phyloP scores from a whole-genome alignment of 2,113 vertebrate species.

The Zapornia atra region DNA sequence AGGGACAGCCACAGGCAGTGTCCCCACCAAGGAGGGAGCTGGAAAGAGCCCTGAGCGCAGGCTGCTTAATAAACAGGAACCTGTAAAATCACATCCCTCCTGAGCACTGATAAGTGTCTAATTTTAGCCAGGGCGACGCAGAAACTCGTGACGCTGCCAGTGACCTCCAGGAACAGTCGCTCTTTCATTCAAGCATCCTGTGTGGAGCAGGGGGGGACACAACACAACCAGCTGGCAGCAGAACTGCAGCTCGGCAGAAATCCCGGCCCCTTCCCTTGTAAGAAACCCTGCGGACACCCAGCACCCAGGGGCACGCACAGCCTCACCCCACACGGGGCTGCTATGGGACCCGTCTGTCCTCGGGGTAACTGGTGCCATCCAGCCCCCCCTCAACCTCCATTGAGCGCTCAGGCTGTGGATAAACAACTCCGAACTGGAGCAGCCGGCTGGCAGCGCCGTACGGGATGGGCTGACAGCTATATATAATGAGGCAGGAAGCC shows the following conservation, averaged over 20 bases:
- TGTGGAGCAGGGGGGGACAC: fast-evolving
- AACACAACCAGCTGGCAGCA: neutral
- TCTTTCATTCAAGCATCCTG: slow-evolving; percentile 29
- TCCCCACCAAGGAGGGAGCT: neutral
- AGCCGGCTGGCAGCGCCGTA: neutral
- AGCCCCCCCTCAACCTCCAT: neutral
- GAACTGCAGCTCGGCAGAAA: neutral
- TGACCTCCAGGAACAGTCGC: slow-evolving; percentile 52
- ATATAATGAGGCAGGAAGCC: slow-evolving; percentile 55
- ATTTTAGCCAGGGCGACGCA: slow-evolving; percentile 62
- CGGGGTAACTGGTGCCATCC: neutral
- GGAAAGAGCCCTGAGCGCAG: neutral
- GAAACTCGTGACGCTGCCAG: neutral
- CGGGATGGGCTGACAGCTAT: neutral
- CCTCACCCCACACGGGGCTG: fast-evolving
- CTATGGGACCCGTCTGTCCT: neutral
- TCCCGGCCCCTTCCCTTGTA: no score
- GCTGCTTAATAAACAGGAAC: slow-evolving; percentile 74
- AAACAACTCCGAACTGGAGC: slow-evolving; percentile 17
- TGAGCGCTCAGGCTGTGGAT: fast-evolving
- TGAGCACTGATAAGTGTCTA: slow-evolving; percentile 51
- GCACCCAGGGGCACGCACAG: neutral
- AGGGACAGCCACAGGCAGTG: neutral
- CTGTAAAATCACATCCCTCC: slow-evolving; percentile 74
- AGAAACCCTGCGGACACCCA: neutral